Percentiles rank a stretch among this genome's conserved stretches.
phyloP scores from a whole-genome alignment of 2,113 vertebrate species.

The Centropristis striata region DNA sequence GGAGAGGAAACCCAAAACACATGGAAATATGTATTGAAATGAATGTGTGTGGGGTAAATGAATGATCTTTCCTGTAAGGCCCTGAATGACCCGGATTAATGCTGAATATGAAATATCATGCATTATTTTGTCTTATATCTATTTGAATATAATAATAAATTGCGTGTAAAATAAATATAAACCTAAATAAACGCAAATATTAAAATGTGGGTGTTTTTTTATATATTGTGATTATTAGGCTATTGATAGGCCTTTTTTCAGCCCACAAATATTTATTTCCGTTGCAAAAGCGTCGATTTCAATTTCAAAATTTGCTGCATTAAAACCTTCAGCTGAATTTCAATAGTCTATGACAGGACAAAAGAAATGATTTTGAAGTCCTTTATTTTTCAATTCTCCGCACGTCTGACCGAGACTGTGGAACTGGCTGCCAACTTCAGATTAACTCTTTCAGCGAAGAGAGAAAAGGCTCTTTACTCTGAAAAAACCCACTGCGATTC shows the following conservation, averaged over 20 bases:
- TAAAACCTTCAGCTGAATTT: slow-evolving; percentile 32
- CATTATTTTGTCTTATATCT: neutral
- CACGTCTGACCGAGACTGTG: slow-evolving; percentile 76
- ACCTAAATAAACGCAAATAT: neutral
- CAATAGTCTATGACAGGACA: slow-evolving; percentile 51
- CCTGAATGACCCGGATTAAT: neutral
- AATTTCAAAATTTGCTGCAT: neutral
- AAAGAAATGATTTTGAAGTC: slow-evolving; percentile 67
- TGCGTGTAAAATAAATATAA: neutral
- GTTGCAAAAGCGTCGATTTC: slow-evolving; percentile 13
- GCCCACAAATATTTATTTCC: neutral
- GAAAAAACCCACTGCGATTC: slow-evolving; percentile 37
- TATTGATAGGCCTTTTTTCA: neutral
- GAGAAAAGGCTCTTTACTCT: slow-evolving; percentile 57
- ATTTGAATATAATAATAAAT: neutral
- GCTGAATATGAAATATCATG: neutral
- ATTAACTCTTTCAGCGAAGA: slow-evolving; percentile 82
- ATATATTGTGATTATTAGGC: neutral
- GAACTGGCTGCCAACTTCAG: slow-evolving; percentile 80
- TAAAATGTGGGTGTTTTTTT: neutral
- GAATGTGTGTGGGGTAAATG: neutral
- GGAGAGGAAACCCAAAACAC: slow-evolving; percentile 49
- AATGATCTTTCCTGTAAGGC: neutral
- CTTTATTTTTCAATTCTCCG: slow-evolving; percentile 74
- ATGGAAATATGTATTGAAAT: slow-evolving; percentile 42